Evolutionary conservation across 2,113 vertebrate species (phyloP).

Genomic region (Empidonax alnorum): DNA sequence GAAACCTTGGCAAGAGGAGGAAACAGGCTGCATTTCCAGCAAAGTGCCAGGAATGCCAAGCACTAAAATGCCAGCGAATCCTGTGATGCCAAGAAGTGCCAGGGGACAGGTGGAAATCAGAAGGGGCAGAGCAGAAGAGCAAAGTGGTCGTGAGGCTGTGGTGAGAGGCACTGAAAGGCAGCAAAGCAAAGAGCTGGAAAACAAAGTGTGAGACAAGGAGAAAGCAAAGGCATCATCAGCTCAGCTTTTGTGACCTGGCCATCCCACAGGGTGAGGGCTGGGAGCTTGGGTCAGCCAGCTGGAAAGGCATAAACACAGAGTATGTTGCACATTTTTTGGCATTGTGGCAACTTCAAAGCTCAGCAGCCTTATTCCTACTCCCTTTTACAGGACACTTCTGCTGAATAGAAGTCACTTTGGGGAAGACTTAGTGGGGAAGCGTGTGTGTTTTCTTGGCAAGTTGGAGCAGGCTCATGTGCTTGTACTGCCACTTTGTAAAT

Average conservation of each 20-base stretch:
- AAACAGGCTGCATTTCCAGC: background rate
- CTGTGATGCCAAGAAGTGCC: rapidly evolving
- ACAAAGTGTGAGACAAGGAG: background rate
- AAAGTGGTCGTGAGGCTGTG: background rate
- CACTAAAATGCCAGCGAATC: rapidly evolving
- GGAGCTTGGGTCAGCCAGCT: background rate
- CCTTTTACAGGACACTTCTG: background rate
- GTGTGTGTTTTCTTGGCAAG: background rate
- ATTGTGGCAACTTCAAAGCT: background rate
- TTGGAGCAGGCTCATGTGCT: background rate
- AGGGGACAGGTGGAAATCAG: rapidly evolving
- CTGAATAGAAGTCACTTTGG: background rate
- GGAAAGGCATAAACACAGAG: background rate
- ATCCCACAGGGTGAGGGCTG: rapidly evolving
- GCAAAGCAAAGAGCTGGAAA: background rate
- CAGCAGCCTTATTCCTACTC: background rate
- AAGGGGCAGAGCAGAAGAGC: background rate
- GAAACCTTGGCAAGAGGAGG: background rate
- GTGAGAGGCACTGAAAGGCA: background rate
- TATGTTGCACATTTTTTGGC: background rate
- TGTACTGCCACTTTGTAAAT: background rate
- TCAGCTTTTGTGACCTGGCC: background rate
- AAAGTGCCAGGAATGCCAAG: rapidly evolving
- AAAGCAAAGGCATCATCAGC: background rate
- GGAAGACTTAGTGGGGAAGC: background rate